A percentile compares a stretch with the other conserved stretches of the same genome.
Conservation (phyloP, 1,140 invertebrate genomes). For the Adoxophyes honmai region DNA sequence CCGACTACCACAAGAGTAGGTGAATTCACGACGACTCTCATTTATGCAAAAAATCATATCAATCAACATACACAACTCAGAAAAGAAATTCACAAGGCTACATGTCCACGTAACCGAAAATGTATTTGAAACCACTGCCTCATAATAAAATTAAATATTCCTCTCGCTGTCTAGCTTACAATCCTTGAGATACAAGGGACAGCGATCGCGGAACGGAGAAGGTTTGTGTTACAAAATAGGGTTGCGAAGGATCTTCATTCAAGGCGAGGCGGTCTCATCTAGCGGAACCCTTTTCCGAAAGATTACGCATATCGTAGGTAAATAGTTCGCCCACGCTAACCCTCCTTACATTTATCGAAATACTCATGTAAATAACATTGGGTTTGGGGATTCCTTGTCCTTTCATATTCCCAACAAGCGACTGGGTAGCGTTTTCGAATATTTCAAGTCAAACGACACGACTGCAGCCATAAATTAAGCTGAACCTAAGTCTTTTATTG, state of each 20-base stretch:
- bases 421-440: not conserved
- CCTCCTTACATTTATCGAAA: slow-evolving; percentile 47
- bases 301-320: slow-evolving; percentile 61
- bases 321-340: slow-evolving; percentile 34
- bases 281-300: slow-evolving; percentile 47
- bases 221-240: slow-evolving; percentile 6
- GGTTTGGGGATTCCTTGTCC: slow-evolving; percentile 32
- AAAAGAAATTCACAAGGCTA: not conserved
- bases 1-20: too few relatives aligned
- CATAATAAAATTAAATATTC: not conserved
- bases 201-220: not conserved
- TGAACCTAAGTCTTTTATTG: too few relatives aligned
- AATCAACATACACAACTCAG: not conserved
- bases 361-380: slow-evolving; percentile 60
- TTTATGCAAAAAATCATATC: not conserved
- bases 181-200: not conserved
- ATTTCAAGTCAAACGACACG: too few relatives aligned
- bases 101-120: not conserved
- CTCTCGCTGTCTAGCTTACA: slow-evolving; percentile 1
- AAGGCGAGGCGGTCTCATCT: not conserved
- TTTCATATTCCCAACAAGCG: slow-evolving; percentile 28
- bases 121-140: not conserved
- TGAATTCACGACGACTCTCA: too few relatives aligned
- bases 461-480: too few relatives aligned
- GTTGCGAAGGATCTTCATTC: slow-evolving; percentile 12